Percentiles rank a stretch among this genome's conserved stretches.
Conservation (phyloP, 2,113 vertebrate genomes). For the Oxyura jamaicensis region DNA sequence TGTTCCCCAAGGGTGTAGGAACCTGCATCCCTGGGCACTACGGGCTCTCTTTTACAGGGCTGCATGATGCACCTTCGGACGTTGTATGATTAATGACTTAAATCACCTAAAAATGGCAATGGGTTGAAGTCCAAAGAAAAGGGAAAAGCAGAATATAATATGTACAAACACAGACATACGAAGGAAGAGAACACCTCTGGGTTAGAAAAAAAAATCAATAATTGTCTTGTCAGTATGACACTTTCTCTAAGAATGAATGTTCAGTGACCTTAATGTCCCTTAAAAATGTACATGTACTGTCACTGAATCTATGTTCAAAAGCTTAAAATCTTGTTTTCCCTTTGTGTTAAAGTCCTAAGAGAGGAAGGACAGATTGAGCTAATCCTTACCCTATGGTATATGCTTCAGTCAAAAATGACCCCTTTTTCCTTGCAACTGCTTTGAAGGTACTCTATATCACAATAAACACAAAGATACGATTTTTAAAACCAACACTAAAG, state of each 20-base stretch:
- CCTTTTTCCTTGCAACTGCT: background rate
- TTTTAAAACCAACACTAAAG: background rate
- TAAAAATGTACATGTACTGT: background rate
- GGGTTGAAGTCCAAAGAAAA: background rate
- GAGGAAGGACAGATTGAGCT: slow-evolving; percentile 6
- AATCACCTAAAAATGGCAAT: background rate
- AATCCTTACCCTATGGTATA: background rate
- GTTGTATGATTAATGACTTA: background rate
- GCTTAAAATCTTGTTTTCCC: background rate
- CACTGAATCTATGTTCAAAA: background rate
- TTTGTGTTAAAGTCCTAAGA: background rate
- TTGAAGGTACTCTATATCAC: background rate
- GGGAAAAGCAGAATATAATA: background rate
- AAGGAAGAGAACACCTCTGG: background rate
- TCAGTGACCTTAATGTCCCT: slow-evolving; percentile 10
- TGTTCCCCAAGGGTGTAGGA: background rate
- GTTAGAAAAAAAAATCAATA: background rate
- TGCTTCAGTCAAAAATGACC: slow-evolving; percentile 25
- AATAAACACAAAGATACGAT: background rate
- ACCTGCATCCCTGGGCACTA: background rate
- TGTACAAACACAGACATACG: background rate
- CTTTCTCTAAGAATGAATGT: background rate
- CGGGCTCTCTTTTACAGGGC: background rate
- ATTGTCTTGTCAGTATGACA: background rate
- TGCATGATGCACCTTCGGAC: background rate